Base-by-base conservation (phyloP, 2,113 vertebrate species). In the Albula goreensis region DNA sequence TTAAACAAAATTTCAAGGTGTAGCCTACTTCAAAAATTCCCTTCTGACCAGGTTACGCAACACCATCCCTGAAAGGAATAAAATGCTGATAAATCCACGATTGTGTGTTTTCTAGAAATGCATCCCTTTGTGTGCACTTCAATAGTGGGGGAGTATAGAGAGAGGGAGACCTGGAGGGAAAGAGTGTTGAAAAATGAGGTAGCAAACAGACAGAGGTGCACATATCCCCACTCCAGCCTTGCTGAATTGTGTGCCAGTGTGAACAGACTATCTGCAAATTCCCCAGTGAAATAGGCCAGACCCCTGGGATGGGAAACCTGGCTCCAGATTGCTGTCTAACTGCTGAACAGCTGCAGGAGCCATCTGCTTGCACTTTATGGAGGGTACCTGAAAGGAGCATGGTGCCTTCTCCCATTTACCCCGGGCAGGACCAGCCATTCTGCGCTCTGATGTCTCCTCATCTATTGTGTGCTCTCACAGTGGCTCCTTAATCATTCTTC, bases 261-360 rank as follows among this genome's bases (percentile, higher is more conserved):
- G 70, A 74, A 22, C n/a, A 74, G 70, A 74, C 70, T 31, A 74
- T 22, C 70, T 9, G 5, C n/a, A 8, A 31, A 74, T 74, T 31
- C 70, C 70, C 70, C 8, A n/a, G 22, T n/a, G 70, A n/a, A 74
- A 8, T 10, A n/a, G 70, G 70, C 22, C 22, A n/a, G 70, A 74
- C 70, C 70, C 70, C 70, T 25, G 70, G 70, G 70, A 74, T 9
- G 70, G 70, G n/a, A 74, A 74, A 31, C 70, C 70, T 74, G 70
- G 70, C 70, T 74, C n/a, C 70, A 74, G 70, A 74, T 22, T 31
- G 70, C 70, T 9, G 10, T 31, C 70, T 74, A 74, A 74, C 70
- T n/a, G n/a, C 22, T 1, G n/a, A 74, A 74, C 70, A 74, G 70
- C 70, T 74, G 70, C 22, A n/a, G 70, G 70, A 31, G 70, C 70